phyloP scores from a whole-genome alignment of 2,888 invertebrate species.

The Eristalinus sepulchralis region DNA sequence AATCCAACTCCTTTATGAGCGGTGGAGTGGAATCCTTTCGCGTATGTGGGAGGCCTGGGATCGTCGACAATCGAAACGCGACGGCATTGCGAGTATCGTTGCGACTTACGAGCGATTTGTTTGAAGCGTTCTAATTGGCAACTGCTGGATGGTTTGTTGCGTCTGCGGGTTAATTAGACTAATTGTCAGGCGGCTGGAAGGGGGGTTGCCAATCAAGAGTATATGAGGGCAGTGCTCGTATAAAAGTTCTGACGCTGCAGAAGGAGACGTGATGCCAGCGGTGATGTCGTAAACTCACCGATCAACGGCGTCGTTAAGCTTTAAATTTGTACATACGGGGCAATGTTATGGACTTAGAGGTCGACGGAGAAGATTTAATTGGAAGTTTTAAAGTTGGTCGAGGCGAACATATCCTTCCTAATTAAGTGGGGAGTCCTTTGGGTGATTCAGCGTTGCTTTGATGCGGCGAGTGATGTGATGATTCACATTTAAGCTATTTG shows the following conservation, averaged over 20 bases:
- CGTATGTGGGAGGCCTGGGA: background rate
- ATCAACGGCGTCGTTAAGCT: background rate
- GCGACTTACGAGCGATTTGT: conserved; percentile 3
- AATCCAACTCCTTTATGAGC: conserved; percentile 9
- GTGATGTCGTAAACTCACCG: background rate
- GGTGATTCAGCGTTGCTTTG: too few relatives aligned
- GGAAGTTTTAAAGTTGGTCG: too few relatives aligned
- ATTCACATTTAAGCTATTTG: too few relatives aligned
- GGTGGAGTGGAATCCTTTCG: background rate
- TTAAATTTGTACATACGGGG: background rate
- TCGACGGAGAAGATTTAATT: too few relatives aligned
- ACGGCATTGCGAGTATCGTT: background rate
- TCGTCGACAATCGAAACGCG: background rate
- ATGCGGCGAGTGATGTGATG: too few relatives aligned
- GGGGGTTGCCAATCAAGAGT: background rate
- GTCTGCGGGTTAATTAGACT: conserved; percentile 4
- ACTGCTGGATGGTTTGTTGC: background rate
- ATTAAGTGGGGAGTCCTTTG: too few relatives aligned
- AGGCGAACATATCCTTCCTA: too few relatives aligned
- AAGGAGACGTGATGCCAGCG: background rate
- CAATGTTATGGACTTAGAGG: too few relatives aligned
- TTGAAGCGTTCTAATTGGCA: background rate
- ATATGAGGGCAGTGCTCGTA: background rate
- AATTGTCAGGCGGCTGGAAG: background rate
- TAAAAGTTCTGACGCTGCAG: too few relatives aligned